Percentiles rank a stretch among this genome's conserved stretches.
These are phyloP conservation scores for Plebejus argus DNA, from an alignment of 2,888 invertebrate species.

Conservation along the genomic window DNA sequence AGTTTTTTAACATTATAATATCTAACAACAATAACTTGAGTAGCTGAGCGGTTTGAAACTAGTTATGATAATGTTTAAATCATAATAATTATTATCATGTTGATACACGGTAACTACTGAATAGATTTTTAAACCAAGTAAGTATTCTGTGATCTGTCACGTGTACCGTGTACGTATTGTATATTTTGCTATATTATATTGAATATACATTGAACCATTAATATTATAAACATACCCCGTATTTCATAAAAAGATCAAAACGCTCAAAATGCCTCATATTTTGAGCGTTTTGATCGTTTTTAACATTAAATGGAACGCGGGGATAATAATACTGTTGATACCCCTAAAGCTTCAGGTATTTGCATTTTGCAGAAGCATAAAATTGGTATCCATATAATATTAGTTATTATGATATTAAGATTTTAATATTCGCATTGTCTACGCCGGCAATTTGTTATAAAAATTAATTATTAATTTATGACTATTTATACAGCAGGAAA, in stretches of 20 bases:
- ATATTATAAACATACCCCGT: too few relatives aligned
- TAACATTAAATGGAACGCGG: too few relatives aligned
- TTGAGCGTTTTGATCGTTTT: too few relatives aligned
- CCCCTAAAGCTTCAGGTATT: neutral
- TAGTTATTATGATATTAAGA: too few relatives aligned
- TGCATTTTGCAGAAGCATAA: too few relatives aligned
- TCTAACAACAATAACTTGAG: neutral
- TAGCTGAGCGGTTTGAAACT: slow-evolving; percentile 7
- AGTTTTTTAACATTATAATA: neutral
- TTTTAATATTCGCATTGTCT: neutral
- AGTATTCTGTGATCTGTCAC: neutral
- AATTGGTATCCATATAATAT: too few relatives aligned
- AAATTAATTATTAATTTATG: neutral
- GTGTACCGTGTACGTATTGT: neutral
- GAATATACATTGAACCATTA: neutral
- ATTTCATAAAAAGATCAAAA: too few relatives aligned
- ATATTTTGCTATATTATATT: neutral
- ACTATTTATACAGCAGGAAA: neutral
- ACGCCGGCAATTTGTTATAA: neutral
- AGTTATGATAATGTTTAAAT: neutral
- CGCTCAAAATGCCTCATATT: too few relatives aligned
- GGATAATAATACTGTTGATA: neutral
- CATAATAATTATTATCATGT: neutral
- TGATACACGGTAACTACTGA: neutral
- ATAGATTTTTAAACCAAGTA: neutral